Percentiles rank a stretch among this genome's conserved stretches.
Conservation (phyloP, 2,888 invertebrate genomes). For the Epinotia ramella region DNA sequence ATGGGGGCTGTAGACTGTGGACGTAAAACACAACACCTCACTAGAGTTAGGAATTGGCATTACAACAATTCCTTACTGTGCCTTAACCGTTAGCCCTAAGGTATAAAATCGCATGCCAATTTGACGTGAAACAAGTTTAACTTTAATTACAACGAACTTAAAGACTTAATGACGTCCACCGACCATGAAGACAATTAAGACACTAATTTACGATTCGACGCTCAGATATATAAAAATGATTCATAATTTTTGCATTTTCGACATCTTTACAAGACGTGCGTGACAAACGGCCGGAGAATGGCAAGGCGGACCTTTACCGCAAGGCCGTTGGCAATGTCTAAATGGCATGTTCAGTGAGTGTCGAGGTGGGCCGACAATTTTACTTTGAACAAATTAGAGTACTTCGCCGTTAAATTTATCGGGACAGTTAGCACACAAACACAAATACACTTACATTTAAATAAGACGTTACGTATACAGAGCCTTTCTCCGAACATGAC, state of each 20-base stretch:
- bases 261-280: slow-evolving; percentile 52
- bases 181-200: slow-evolving; percentile 17
- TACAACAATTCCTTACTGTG: no score
- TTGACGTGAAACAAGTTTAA: not conserved
- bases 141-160: slow-evolving; percentile 3
- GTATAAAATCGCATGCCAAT: not conserved
- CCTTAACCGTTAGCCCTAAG: not conserved
- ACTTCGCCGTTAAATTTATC: no score
- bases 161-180: not conserved
- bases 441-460: no score
- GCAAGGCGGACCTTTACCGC: slow-evolving; percentile 73
- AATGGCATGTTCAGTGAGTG: slow-evolving; percentile 36
- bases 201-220: slow-evolving; percentile 13
- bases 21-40: not conserved
- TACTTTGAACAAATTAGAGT: no score
- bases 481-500: no score
- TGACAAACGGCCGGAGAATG: slow-evolving; percentile 73
- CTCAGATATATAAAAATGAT: slow-evolving; percentile 16
- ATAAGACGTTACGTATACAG: no score
- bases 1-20: not conserved
- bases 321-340: slow-evolving; percentile 65
- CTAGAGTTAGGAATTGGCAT: no score
- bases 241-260: slow-evolving; percentile 34
- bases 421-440: no score
- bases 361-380: no score